These are phyloP conservation scores for Callimorpha dominula DNA, from an alignment of 2,888 invertebrate species.

Conservation along the genomic window DNA sequence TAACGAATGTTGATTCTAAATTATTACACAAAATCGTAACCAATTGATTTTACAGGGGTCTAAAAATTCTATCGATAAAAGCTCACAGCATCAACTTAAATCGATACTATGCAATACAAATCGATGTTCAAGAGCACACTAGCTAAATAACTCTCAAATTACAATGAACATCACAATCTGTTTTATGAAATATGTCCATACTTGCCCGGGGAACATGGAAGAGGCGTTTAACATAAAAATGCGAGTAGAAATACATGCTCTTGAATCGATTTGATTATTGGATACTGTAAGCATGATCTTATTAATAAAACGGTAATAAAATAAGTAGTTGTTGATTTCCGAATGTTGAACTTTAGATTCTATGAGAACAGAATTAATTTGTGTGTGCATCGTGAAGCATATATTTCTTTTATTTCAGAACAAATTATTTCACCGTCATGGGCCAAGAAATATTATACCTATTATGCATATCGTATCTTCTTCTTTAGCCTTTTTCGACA, in stretches of 20 bases:
- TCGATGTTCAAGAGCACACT: slow-evolving; percentile 44
- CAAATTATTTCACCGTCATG: no score
- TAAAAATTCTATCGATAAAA: slow-evolving; percentile 42
- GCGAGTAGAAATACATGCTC: slow-evolving; percentile 28
- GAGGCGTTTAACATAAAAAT: slow-evolving; percentile 64
- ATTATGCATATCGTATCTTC: no score
- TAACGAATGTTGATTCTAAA: slow-evolving; percentile 40
- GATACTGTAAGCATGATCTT: slow-evolving; percentile 53
- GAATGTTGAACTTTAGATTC: slow-evolving; percentile 33
- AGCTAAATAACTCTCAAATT: slow-evolving; percentile 66
- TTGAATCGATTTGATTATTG: slow-evolving; percentile 45
- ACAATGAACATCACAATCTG: slow-evolving; percentile 72
- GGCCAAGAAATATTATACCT: no score
- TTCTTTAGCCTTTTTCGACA: no score
- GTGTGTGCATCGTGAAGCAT: background rate
- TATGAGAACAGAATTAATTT: slow-evolving; percentile 17
- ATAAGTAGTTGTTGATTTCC: slow-evolving; percentile 38
- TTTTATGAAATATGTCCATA: slow-evolving; percentile 69
- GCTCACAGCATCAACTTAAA: slow-evolving; percentile 36
- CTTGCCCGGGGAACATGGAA: slow-evolving; percentile 63
- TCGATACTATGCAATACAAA: slow-evolving; percentile 39
- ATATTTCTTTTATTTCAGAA: slow-evolving; percentile 5
- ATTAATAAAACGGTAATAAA: slow-evolving; percentile 50
- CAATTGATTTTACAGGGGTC: slow-evolving; percentile 14
- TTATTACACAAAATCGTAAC: slow-evolving; percentile 35